Base-by-base conservation (phyloP, 2,888 invertebrate genomes). In the Volucella inanis region DNA sequence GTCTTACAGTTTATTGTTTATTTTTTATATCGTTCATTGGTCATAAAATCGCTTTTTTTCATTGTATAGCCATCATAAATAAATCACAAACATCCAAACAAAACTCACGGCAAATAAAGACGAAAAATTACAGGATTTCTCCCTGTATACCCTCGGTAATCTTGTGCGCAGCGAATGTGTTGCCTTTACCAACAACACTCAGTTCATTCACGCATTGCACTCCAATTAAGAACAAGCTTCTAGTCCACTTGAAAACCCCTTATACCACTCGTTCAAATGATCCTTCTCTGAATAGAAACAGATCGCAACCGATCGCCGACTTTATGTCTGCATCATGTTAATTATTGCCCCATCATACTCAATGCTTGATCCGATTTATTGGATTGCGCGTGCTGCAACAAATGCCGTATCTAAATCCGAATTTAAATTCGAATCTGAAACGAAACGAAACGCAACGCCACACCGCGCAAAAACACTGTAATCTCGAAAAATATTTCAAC, bases 321-420 rank as follows among this genome's bases (percentile, higher is more conserved):
- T 80, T 65, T 22, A 54, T 84, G 84, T 84, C 84, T 84, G 80
- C 38, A 80, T 75, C 64, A 70, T 84, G 84, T 80, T 65, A 75
- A 84, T 84, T 79, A 84, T 80, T 74, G 65, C 75, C 75, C 15
- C 80, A 75, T 75, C 74, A 84, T 64, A 41, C 22, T 38, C 65
- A 64, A 41, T 70, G 62, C 39, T 43, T 55, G 18, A 54, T 38
- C 22, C 38, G 54, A 54, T 78, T 61, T 67, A 67, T 83, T 65
- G 71, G 31, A 39, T 6, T 10, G 11, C 18, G 47, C 12, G 39
- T 15, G 49, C 18, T 31, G 31, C 31, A 14, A 38, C 14, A 31
- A 31, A 31, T 31, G 31, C 31, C 31, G 0, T 0, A 31, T 31
- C 31, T 6, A 31, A 31, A 31, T 31, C 31, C 31, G 31, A 31